These are phyloP conservation scores for Iphiclides podalirius DNA, from an alignment of 2,888 invertebrate species.

Conservation along the genomic window DNA sequence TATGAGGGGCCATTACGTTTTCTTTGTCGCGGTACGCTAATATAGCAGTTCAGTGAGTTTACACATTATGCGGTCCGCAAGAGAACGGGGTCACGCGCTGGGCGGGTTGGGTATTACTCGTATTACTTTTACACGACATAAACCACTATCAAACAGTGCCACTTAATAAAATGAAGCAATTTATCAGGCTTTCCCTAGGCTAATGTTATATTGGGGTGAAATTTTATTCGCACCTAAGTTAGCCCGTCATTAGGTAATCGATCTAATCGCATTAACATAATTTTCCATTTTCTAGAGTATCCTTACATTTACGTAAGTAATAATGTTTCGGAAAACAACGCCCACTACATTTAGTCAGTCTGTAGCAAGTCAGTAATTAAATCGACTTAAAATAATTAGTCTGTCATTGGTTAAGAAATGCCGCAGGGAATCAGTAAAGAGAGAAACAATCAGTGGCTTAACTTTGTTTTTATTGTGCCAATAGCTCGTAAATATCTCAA, in stretches of 20 bases:
- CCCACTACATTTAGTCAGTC: too few species aligned
- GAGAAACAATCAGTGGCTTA: conserved; percentile 39
- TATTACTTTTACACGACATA: conserved; percentile 44
- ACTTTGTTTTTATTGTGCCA: conserved; percentile 66
- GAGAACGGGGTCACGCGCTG: conserved; percentile 32
- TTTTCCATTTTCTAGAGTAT: too few species aligned
- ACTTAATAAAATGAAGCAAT: conserved; percentile 76
- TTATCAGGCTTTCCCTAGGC: conserved; percentile 48
- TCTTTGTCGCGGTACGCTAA: conserved; percentile 62
- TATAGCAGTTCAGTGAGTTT: conserved; percentile 63
- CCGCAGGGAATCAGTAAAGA: conserved; percentile 44
- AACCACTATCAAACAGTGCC: conserved; percentile 55
- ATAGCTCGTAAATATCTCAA: conserved; percentile 78
- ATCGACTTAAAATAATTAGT: conserved; percentile 52
- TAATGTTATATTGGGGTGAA: conserved; percentile 14
- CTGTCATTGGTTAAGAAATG: conserved; percentile 59
- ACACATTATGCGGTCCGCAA: conserved; percentile 41
- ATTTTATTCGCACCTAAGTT: conserved; percentile 6
- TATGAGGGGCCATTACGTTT: conserved; percentile 65
- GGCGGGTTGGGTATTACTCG: conserved; percentile 27
- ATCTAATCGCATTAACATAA: background rate
- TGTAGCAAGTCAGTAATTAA: too few species aligned
- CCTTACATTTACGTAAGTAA: background rate
- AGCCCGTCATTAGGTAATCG: conserved; percentile 9
- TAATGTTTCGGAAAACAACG: background rate